phyloP scores from a whole-genome alignment of 2,797 vertebrate genomes.

The Pseudomugil gertrudae region DNA sequence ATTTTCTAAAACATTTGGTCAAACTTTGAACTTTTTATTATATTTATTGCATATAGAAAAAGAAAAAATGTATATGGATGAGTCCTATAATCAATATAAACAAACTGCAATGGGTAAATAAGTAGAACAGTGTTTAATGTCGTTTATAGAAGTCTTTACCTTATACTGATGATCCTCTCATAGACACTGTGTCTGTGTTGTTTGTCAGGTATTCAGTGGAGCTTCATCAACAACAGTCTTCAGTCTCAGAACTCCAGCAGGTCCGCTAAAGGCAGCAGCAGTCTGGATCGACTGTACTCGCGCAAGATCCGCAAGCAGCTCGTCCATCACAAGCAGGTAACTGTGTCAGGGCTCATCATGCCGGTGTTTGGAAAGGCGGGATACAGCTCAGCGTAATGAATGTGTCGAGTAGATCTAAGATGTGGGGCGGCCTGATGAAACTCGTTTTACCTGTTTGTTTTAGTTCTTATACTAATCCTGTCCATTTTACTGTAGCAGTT shows the following conservation, averaged over 20 bases:
- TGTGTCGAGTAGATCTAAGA: no score
- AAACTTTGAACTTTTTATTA: no score
- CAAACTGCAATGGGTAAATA: no score
- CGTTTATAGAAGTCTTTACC: not conserved
- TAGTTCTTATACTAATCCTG: slow-evolving; percentile 65
- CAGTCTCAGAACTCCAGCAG: slow-evolving; percentile 92
- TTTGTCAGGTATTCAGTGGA: slow-evolving; percentile 97
- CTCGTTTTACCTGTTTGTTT: no score
- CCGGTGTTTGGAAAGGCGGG: not conserved
- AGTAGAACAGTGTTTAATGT: no score
- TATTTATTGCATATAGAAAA: no score
- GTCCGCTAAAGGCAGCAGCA: slow-evolving; percentile 94
- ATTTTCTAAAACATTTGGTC: no score
- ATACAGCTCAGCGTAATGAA: not conserved
- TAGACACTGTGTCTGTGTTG: no score
- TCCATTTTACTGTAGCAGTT: slow-evolving; percentile 91
- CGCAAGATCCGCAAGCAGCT: slow-evolving; percentile 98
- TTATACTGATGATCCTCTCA: no score
- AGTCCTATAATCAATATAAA: no score
- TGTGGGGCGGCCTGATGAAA: not conserved
- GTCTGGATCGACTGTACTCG: slow-evolving; percentile 96
- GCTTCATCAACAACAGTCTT: slow-evolving; percentile 98
- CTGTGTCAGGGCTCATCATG: slow-evolving; percentile 53
- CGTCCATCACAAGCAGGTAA: slow-evolving; percentile 99
- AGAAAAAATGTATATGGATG: no score